Conservation (phyloP, 2,113 vertebrate species). For the Brachyhypopomus gauderio region DNA sequence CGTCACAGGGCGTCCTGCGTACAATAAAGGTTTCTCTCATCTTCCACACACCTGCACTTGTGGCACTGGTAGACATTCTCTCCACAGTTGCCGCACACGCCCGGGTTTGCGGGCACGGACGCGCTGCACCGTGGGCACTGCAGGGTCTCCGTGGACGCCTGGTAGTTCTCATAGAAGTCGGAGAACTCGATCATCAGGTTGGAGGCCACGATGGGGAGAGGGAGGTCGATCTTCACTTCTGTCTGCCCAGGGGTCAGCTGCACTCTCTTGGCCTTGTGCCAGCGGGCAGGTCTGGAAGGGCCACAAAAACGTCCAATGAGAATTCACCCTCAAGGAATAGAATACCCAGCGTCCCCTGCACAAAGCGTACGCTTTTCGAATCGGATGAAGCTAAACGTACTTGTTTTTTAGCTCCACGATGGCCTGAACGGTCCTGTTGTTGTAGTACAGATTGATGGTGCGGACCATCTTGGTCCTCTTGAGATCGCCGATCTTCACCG, state of each 20-base stretch:
- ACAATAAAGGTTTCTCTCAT: not conserved
- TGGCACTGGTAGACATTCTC: constrained; percentile 99
- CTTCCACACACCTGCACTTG: constrained; percentile 91
- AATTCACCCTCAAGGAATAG: too few species aligned
- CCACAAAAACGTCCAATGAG: not conserved
- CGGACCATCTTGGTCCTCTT: constrained; percentile 99
- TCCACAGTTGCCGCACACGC: constrained; percentile 96
- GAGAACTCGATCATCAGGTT: constrained; percentile 99
- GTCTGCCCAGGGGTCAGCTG: constrained; percentile 96
- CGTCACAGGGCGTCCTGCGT: not conserved
- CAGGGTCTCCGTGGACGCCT: constrained; percentile 95
- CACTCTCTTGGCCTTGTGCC: constrained; percentile 98
- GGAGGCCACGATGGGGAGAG: constrained; percentile 93
- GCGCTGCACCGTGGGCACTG: constrained; percentile 98
- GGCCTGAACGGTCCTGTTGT: constrained; percentile 96
- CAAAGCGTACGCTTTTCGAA: not conserved
- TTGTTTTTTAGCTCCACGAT: constrained; percentile 99
- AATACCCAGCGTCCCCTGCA: too few species aligned
- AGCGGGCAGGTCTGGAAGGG: constrained; percentile 85
- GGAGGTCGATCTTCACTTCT: constrained; percentile 96
- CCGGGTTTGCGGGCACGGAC: constrained; percentile 95
- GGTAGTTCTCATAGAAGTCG: constrained; percentile 98
- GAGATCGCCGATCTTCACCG: constrained; percentile 96
- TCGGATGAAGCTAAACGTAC: constrained; percentile 67
- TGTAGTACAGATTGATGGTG: constrained; percentile 97